Conservation (phyloP, 2,113 vertebrate genomes). For the Camelus dromedarius region DNA sequence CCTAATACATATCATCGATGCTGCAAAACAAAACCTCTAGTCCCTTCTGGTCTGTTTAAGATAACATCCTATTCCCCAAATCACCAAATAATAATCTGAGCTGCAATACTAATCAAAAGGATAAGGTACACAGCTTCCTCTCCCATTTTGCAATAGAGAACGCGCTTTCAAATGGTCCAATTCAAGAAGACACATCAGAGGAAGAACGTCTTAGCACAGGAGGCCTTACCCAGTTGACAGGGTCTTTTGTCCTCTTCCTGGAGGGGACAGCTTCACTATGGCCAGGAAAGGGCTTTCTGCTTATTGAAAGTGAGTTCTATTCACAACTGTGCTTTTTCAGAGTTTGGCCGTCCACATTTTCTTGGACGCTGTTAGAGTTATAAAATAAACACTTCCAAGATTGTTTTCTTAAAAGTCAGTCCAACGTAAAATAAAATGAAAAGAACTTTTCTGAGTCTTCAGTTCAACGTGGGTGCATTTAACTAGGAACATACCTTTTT, state of each 20-base stretch:
- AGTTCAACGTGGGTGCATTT: slow-evolving; percentile 70
- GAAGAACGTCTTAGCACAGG: not conserved
- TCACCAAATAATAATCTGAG: not conserved
- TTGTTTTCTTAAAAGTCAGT: slow-evolving; percentile 85
- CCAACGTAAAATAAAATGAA: slow-evolving; percentile 78
- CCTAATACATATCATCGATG: not conserved
- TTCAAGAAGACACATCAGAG: not conserved
- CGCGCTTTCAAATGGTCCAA: not conserved
- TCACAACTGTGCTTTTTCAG: slow-evolving; percentile 86
- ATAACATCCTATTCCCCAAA: not conserved
- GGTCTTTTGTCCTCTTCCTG: slow-evolving; percentile 14
- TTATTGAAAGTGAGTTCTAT: slow-evolving; percentile 80
- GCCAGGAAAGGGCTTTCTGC: slow-evolving; percentile 64
- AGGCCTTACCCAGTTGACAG: not conserved
- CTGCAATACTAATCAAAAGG: not conserved
- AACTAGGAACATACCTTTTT: slow-evolving; percentile 67
- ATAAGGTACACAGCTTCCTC: not conserved
- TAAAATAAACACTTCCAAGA: slow-evolving; percentile 88
- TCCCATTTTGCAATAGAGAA: not conserved
- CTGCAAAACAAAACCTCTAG: not conserved
- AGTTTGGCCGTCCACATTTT: slow-evolving; percentile 82
- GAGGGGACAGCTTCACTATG: not conserved
- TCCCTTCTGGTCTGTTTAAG: not conserved
- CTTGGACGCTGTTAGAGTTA: slow-evolving; percentile 74
- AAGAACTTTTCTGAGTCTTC: slow-evolving; percentile 75